Evolutionary conservation across 2,797 vertebrate species (phyloP).

Genomic region (Petrocephalus sullivani): DNA sequence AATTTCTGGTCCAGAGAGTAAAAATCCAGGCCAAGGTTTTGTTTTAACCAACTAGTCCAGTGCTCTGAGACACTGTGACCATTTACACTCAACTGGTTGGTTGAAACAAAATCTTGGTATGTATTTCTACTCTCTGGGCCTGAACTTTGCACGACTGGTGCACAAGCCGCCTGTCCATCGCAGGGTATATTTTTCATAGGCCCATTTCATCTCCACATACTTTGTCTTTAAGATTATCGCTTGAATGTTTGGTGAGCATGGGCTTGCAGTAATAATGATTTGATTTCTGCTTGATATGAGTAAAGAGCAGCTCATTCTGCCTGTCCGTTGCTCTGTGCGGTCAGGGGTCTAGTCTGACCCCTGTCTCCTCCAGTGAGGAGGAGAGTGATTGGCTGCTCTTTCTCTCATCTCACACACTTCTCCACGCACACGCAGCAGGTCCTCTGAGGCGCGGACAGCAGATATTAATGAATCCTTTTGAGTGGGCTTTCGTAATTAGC

Average conservation of each 20-base stretch:
- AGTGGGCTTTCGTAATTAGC: slow-evolving; percentile 7
- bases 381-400: not conserved
- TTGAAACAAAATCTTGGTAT: no score
- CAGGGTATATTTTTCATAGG: not conserved
- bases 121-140: no score
- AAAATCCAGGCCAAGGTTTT: no score
- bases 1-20: no score
- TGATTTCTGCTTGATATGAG: not conserved
- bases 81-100: no score
- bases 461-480: not conserved
- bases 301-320: not conserved
- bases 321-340: not conserved
- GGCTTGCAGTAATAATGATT: not conserved
- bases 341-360: not conserved
- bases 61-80: no score
- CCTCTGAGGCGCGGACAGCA: not conserved
- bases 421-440: not conserved
- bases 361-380: not conserved
- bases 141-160: no score
- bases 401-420: not conserved
- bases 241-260: not conserved
- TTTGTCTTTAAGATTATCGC: not conserved
- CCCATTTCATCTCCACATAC: not conserved
- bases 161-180: not conserved
- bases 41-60: no score